A percentile compares a stretch with the other conserved stretches of the same genome.
Conservation (phyloP, 37 sponge, comb jelly and placozoan species). For the Diacarnus erythraeanus region DNA sequence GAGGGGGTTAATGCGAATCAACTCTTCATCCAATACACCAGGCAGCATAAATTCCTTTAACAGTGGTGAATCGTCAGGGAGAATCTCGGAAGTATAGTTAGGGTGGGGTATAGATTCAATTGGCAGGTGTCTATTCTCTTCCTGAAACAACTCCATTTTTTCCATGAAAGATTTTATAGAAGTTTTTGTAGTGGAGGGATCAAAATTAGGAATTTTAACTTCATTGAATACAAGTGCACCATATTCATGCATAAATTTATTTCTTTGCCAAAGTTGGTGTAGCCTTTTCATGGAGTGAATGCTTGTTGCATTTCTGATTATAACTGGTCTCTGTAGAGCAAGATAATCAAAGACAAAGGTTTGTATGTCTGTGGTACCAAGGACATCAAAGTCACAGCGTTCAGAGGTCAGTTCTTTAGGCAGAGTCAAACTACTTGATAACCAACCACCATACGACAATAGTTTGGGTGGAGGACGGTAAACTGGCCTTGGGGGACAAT, state of each 20-base stretch:
- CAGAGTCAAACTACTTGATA: constrained; percentile 35
- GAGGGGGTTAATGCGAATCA: constrained; percentile 47
- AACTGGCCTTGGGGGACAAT: constrained; percentile 21
- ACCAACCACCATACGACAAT: constrained; percentile 65
- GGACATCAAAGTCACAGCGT: constrained; percentile 83
- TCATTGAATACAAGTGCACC: constrained; percentile 49
- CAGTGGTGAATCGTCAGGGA: constrained; percentile 52
- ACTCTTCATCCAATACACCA: constrained; percentile 44
- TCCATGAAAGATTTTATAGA: constrained; percentile 54
- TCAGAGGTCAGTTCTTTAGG: constrained; percentile 70
- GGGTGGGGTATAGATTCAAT: constrained; percentile 26
- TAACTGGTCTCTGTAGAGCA: constrained; percentile 71
- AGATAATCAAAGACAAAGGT: constrained; percentile 79
- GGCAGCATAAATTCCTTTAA: constrained; percentile 67
- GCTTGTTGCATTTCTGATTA: constrained; percentile 71
- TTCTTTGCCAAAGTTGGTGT: constrained; percentile 59
- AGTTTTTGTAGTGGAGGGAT: constrained; percentile 18
- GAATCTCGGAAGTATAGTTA: constrained; percentile 56
- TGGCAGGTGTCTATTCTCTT: constrained; percentile 5
- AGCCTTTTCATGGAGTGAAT: constrained; percentile 36
- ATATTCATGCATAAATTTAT: constrained; percentile 68
- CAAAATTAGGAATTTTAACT: constrained; percentile 50
- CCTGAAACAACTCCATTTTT: constrained; percentile 35
- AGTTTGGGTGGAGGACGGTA: constrained; percentile 26
- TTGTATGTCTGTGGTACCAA: constrained; percentile 31